phyloP scores from a whole-genome alignment of 2,113 vertebrate species.

The Tilapia sparmanii region DNA sequence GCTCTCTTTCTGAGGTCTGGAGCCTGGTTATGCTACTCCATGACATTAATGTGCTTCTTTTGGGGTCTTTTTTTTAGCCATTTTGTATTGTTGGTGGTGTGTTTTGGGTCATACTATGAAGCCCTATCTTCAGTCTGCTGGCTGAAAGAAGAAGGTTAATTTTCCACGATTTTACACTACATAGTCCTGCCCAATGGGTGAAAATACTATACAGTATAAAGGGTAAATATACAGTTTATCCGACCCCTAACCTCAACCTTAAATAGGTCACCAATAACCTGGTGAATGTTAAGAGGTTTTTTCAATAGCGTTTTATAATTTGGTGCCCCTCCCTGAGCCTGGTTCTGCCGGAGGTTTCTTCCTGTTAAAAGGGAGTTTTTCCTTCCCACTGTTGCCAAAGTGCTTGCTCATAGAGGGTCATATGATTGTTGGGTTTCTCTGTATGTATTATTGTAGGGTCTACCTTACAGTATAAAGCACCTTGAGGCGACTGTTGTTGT shows the following conservation, averaged over 20 bases:
- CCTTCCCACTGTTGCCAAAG: accelerated
- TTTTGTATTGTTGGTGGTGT: not conserved
- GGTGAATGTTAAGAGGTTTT: not conserved
- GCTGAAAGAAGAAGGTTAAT: not conserved
- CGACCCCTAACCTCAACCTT: not conserved
- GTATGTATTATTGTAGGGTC: not conserved
- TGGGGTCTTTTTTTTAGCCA: not conserved
- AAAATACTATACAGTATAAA: not conserved
- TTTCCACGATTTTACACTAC: not conserved
- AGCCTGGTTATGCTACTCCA: not conserved
- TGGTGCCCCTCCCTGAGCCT: not conserved
- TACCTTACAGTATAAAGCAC: not conserved
- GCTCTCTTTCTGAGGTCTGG: not conserved
- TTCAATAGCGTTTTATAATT: not conserved
- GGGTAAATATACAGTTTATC: not conserved
- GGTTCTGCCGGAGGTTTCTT: not conserved
- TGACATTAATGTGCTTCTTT: not conserved
- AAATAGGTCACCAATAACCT: not conserved
- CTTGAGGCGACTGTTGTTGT: not conserved
- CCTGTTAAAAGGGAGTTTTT: not conserved
- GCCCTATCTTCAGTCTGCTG: not conserved
- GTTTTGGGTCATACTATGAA: not conserved
- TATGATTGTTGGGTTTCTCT: not conserved
- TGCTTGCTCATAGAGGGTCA: accelerated
- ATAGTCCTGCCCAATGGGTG: not conserved